phyloP scores from a whole-genome alignment of 2,113 vertebrate species.

The Cynopterus brachyotis region DNA sequence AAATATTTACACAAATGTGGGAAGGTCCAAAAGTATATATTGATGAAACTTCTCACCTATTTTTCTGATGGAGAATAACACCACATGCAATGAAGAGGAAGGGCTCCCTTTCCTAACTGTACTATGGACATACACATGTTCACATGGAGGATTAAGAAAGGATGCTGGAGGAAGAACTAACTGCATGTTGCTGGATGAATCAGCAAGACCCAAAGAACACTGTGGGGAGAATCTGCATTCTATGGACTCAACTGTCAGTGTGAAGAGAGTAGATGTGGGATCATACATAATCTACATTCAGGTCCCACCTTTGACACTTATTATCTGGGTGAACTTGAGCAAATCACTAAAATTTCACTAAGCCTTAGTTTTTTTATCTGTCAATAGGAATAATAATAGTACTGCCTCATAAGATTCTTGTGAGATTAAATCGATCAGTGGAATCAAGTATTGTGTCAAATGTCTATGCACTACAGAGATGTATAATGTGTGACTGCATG shows the following conservation, averaged over 20 bases:
- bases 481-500: neutral
- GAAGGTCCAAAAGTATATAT: neutral
- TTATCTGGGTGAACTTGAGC: neutral
- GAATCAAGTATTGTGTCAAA: neutral
- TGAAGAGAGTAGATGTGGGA: no score
- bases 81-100: fast-evolving
- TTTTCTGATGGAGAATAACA: neutral
- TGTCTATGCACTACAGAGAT: neutral
- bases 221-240: neutral
- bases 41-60: fast-evolving
- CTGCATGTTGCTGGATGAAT: fast-evolving
- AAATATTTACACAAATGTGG: neutral
- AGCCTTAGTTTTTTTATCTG: neutral
- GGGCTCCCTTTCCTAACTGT: no score
- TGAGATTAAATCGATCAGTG: neutral
- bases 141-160: no score
- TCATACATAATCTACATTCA: neutral
- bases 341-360: neutral
- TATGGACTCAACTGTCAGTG: no score
- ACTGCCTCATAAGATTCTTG: neutral
- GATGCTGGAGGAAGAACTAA: no score
- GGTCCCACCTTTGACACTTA: neutral
- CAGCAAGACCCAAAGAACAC: neutral
- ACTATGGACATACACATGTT: fast-evolving
- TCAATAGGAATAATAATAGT: neutral